phyloP scores from a whole-genome alignment of 2,797 vertebrate genomes.

The Poeciliopsis infans region DNA sequence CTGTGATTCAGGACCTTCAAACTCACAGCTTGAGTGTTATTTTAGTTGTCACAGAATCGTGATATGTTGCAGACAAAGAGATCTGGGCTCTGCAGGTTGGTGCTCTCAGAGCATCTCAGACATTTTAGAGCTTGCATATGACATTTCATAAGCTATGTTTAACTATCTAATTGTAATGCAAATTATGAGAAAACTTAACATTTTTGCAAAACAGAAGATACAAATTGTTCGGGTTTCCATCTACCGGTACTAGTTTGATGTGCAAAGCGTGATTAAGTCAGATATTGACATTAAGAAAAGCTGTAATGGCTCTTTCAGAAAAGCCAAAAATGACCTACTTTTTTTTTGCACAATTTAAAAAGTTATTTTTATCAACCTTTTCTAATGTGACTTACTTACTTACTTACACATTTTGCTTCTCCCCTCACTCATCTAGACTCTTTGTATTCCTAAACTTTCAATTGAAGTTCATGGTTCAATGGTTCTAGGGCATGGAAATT shows the following conservation, averaged over 20 bases:
- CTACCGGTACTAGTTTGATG: background rate
- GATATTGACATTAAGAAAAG: background rate
- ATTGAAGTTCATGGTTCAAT: background rate
- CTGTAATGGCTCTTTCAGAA: background rate
- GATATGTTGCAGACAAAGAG: background rate
- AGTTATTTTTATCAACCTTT: background rate
- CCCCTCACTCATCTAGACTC: background rate
- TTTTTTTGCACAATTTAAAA: too few species aligned
- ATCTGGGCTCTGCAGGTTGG: slow-evolving; percentile 18
- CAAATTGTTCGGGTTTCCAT: background rate
- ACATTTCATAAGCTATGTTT: background rate
- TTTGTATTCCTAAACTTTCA: background rate
- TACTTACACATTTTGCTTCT: background rate
- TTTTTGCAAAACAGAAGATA: too few species aligned
- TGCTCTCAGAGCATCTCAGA: slow-evolving; percentile 12
- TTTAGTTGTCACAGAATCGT: background rate
- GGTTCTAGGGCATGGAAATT: background rate
- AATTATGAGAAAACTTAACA: background rate
- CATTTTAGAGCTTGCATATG: background rate
- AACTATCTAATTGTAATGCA: background rate
- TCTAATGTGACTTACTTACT: background rate
- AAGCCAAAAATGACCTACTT: background rate
- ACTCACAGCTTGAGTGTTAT: slow-evolving; percentile 26
- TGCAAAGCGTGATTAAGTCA: background rate
- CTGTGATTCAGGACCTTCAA: slow-evolving; percentile 2